Evolutionary conservation across 2,797 vertebrate genomes (phyloP), one percentile per base, ranked within the genome.

Genomic region (Huso huso): DNA sequence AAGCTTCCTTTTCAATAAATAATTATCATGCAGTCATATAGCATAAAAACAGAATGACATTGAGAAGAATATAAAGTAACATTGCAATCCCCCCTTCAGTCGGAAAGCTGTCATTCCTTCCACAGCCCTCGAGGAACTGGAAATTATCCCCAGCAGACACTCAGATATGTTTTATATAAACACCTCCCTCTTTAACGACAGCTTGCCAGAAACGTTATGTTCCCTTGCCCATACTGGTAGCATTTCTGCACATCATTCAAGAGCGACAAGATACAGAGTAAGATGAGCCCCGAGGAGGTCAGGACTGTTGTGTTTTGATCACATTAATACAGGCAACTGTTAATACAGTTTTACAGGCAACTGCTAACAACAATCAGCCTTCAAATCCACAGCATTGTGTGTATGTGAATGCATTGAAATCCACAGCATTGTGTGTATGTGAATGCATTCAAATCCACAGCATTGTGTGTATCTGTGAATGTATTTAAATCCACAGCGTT

Each of bases 91-190:
- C 48, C 6, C 11, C 48, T 64, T 64, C 55, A 48, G 6, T 18
- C 58, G 50, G 49, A 63, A 61, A 70, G 48, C 1, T 8, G 51
- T 52, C 50, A 68, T 63, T 61, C 71, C 66, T 76, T 68, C 73
- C 75, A 78, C 73, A 71, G 77, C 73, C 71, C 64, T 10, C 9
- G 70, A 76, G 76, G 37, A 37, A 37, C 37, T 37, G 37, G 55
- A 79, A 76, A 74, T 72, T 11, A 81, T 79, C 74, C 70, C 78
- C 82, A 77, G 76, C 83, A 71, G 62, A 72, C 77, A 78, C 63
- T 75, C 74, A 89, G 86, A 81, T 81, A 84, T 87, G 79, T 79
- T 69, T 65, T 66, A 66, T 75, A 75, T 88, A 89, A 88, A 90
- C 84, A 88, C 61, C 9, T 72, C 69, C 68, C 66, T 11, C 10